Evolutionary conservation across 1,140 invertebrate genomes (phyloP), one percentile per base, ranked within the genome.

Genomic region (Aricia agestis): DNA sequence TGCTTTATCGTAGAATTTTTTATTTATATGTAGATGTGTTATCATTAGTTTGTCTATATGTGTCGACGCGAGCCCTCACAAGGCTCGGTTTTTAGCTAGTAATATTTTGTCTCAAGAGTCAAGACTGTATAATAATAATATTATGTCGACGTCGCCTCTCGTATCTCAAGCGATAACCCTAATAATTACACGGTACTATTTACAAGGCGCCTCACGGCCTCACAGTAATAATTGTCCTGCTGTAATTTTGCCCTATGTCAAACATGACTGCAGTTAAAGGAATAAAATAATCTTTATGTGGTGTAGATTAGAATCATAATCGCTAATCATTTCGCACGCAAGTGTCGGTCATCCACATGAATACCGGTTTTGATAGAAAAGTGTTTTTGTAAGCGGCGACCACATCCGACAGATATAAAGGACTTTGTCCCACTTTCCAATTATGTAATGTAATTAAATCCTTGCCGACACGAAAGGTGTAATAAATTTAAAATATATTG

Each of bases 281-380:
- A 52, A 52, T 63, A 63, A 63, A 19, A 63, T 63, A 63, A 63
- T 63, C 59, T 63, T 31, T 63, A 63, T 63, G 59, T 63, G 18
- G 17, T 19, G 10, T 9, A 25, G 59, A 63, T 63, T 63, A 19
- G 59, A 11, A 7, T 25, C 59, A 25, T 63, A 63, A 25, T 63
- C 59, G 19, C 18, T 63, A 63, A 19, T 59, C 58, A 59, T 59
- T 59, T 63, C 59, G 59, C 59, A 63, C 58, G 18, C 18, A 17
- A 19, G 18, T 63, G 59, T 19, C 18, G 6, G 59, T 11, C 7
- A 25, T 63, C 59, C 59, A 59, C 18, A 17, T 59, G 58, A 19
- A 11, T 63, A 63, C 59, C 17, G 59, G 59, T 63, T 63, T 63
- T 63, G 19, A 63, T 63, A 25, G 10, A 19, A 19, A 18, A 63